Evolutionary conservation across 2,797 vertebrate genomes (phyloP).

Genomic region (Poecilia velifera): DNA sequence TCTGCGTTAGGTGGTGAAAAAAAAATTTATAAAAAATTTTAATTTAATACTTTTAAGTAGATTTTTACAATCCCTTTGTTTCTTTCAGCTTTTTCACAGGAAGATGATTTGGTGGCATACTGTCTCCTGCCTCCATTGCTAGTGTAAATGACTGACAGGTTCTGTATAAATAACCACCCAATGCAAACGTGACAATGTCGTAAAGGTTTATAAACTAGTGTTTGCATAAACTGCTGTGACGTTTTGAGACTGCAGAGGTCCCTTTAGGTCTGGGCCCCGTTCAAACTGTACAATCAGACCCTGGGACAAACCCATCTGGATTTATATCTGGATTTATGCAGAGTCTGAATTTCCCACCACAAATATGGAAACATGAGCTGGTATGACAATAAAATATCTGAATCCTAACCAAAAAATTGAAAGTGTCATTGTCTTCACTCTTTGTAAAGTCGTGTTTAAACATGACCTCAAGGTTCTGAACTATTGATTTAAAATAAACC

Average conservation of each 20-base stretch:
- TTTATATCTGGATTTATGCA: not conserved
- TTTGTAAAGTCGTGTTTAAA: not conserved
- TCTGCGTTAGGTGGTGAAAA: not conserved
- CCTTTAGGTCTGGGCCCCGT: not conserved
- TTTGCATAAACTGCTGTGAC: not conserved
- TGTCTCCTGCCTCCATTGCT: not conserved
- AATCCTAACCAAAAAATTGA: not conserved
- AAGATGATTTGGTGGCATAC: not conserved
- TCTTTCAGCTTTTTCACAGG: not conserved
- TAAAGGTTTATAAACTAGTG: not conserved
- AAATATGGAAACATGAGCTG: too few species aligned
- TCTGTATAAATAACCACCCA: not conserved
- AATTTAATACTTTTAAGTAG: too few species aligned
- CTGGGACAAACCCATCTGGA: not conserved
- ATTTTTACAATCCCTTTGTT: too few species aligned
- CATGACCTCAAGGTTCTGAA: not conserved
- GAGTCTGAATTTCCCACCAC: too few species aligned
- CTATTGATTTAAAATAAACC: not conserved
- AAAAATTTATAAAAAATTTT: not conserved
- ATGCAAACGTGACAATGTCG: not conserved
- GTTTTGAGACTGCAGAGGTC: not conserved
- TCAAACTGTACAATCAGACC: not conserved
- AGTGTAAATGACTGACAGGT: not conserved
- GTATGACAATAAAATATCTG: too few species aligned
- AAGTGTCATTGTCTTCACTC: not conserved